Evolutionary conservation across 2,888 invertebrate genomes (phyloP).

Genomic region (Oasisia sp.): DNA sequence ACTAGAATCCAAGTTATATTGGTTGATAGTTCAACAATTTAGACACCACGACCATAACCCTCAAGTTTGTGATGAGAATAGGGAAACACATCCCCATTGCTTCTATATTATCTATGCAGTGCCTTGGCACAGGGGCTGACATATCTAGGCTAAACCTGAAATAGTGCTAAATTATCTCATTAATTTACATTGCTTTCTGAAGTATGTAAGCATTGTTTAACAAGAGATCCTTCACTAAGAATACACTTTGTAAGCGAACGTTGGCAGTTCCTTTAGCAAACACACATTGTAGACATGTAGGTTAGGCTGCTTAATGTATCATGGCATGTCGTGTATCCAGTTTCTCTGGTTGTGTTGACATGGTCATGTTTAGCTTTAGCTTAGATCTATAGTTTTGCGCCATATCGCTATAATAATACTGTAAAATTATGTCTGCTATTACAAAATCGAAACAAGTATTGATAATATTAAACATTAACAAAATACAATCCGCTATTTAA

Average conservation of each 20-base stretch:
- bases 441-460: too few relatives aligned
- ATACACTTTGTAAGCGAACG: neutral
- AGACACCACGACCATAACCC: too few relatives aligned
- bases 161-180: neutral
- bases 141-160: neutral
- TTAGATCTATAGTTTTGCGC: neutral
- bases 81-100: neutral
- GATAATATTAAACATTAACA: too few relatives aligned
- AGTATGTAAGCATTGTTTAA: neutral
- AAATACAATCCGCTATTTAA: too few relatives aligned
- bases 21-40: too few relatives aligned
- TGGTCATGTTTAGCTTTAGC: neutral
- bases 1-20: too few relatives aligned
- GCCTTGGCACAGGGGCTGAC: neutral
- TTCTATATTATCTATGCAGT: neutral
- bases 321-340: neutral
- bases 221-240: neutral
- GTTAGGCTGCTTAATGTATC: neutral
- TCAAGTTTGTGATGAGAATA: neutral
- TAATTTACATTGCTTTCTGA: constrained; percentile 10
- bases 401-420: too few relatives aligned
- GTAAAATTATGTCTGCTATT: too few relatives aligned
- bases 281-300: neutral
- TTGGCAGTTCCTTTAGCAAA: neutral
- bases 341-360: neutral